phyloP scores from a whole-genome alignment of 2,113 vertebrate species.

The Thinocorus orbignyianus region DNA sequence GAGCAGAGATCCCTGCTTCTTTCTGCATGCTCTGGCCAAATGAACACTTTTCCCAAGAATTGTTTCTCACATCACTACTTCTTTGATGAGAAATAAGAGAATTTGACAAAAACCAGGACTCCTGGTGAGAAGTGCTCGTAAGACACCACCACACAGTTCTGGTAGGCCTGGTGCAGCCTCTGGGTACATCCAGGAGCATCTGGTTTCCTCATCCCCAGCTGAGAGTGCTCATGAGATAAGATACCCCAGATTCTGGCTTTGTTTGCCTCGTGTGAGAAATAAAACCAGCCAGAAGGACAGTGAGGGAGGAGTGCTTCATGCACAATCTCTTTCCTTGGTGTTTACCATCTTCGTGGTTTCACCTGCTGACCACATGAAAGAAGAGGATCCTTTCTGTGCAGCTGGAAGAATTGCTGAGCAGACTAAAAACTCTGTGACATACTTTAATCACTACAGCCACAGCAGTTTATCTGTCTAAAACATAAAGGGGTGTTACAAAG shows the following conservation, averaged over 20 bases:
- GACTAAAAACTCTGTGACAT: not conserved
- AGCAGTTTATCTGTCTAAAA: not conserved
- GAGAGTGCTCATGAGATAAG: not conserved
- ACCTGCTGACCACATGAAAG: not conserved
- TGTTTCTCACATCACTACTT: not conserved
- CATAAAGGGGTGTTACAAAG: not conserved
- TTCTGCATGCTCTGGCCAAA: not conserved
- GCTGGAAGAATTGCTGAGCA: not conserved
- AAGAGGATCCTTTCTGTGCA: not conserved
- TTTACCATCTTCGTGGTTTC: not conserved
- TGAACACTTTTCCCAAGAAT: not conserved
- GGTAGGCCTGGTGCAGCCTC: not conserved
- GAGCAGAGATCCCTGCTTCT: not conserved
- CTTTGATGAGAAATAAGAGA: not conserved
- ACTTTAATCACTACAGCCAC: not conserved
- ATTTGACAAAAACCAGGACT: not conserved
- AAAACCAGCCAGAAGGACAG: not conserved
- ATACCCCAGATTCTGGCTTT: not conserved
- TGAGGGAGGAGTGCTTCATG: not conserved
- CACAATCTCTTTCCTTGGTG: not conserved
- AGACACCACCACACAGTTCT: not conserved
- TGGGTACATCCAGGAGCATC: not conserved
- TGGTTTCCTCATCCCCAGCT: not conserved
- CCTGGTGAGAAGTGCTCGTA: fast-evolving
- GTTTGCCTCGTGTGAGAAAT: not conserved